These are phyloP conservation scores for Chaetodon auriga DNA, from an alignment of 2,113 vertebrate species.

Conservation along the genomic window DNA sequence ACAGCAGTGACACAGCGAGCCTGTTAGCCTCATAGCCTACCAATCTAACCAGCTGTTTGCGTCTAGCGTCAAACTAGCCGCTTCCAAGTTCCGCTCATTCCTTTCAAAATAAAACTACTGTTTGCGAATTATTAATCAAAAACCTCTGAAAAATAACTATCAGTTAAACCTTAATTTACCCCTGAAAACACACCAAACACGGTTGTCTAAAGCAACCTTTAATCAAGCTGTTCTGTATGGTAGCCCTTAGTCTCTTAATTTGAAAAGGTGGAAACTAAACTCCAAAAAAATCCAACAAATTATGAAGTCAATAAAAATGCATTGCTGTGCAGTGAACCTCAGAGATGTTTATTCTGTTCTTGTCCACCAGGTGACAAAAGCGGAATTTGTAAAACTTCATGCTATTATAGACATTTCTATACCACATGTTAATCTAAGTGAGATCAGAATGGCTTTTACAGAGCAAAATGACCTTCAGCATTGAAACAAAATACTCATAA, in stretches of 20 bases:
- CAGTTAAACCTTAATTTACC: neutral
- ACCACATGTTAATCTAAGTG: neutral
- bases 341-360: neutral
- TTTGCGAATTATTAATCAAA: neutral
- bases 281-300: too few relatives aligned
- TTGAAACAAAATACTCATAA: neutral
- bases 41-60: conserved; percentile 29
- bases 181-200: neutral
- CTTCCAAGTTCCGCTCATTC: neutral
- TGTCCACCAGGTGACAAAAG: neutral
- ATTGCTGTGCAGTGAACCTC: too few relatives aligned
- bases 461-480: neutral
- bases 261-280: too few relatives aligned
- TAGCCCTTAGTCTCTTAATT: too few relatives aligned
- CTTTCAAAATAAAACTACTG: conserved; percentile 47
- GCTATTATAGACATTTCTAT: neutral
- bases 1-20: neutral
- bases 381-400: neutral
- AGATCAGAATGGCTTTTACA: neutral
- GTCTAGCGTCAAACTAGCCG: neutral
- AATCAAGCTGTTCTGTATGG: too few relatives aligned
- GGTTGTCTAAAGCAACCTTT: too few relatives aligned
- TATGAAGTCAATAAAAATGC: too few relatives aligned
- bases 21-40: conserved; percentile 32
- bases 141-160: neutral